phyloP scores from a whole-genome alignment of 2,888 invertebrate species.

The Blera fallax region DNA sequence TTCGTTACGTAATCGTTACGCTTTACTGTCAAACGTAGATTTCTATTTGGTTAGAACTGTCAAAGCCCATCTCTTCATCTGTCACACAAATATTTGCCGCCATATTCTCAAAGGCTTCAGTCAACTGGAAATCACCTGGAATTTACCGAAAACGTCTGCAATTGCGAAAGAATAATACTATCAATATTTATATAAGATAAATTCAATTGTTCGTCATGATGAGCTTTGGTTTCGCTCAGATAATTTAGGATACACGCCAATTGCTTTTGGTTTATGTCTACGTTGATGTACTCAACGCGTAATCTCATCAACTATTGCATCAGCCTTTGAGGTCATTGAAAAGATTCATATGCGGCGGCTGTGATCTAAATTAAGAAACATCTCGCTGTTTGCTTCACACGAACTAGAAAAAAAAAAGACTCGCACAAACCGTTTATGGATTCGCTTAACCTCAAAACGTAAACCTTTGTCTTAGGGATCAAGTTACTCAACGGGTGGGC shows the following conservation, averaged over 20 bases:
- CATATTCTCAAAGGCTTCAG: background rate
- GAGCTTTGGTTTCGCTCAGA: conserved; percentile 8
- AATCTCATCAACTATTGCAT: conserved; percentile 35
- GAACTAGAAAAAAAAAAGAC: background rate
- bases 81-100: background rate
- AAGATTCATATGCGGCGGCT: conserved; percentile 8
- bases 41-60: no score
- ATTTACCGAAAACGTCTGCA: background rate
- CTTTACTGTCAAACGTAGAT: no score
- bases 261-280: conserved; percentile 19
- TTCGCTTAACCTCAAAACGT: background rate
- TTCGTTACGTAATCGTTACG: no score
- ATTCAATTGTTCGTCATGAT: conserved; percentile 17
- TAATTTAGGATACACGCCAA: conserved; percentile 33
- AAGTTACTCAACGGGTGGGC: background rate
- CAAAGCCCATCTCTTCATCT: no score
- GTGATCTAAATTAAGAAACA: conserved; percentile 40
- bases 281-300: conserved; percentile 1
- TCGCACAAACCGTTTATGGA: background rate
- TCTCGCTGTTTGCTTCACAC: no score
- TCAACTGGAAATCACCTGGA: background rate
- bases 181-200: conserved; percentile 34
- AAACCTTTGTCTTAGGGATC: background rate
- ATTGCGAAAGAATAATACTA: background rate
- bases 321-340: conserved; percentile 30